Evolutionary conservation across 2,113 vertebrate species (phyloP).

Genomic region (Chaetorhynchus papuensis): DNA sequence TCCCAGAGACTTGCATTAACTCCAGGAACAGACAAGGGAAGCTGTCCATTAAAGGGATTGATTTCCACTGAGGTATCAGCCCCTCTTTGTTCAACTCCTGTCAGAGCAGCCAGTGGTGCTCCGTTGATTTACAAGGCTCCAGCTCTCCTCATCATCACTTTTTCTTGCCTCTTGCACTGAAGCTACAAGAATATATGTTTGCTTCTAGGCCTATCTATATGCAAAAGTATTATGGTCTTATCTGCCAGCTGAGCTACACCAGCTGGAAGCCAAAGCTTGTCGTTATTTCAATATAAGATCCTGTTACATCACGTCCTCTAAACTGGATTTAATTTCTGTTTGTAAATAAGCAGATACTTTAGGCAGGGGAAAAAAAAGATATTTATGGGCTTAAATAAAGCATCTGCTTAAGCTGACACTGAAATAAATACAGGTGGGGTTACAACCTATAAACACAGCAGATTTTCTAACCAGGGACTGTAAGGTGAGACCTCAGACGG

Average conservation of each 20-base stretch:
- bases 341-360: not conserved
- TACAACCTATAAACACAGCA: not conserved
- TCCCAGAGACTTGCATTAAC: not conserved
- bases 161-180: not conserved
- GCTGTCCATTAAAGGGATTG: not conserved
- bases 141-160: not conserved
- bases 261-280: not conserved
- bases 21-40: not conserved
- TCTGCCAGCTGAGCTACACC: not conserved
- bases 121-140: not conserved
- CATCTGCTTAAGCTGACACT: not conserved
- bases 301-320: not conserved
- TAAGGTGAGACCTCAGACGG: not conserved
- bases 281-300: not conserved
- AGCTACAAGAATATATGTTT: not conserved
- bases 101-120: not conserved
- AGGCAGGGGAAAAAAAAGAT: not conserved
- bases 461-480: not conserved
- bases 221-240: not conserved
- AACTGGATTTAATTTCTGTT: not conserved
- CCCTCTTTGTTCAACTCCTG: not conserved
- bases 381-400: not conserved
- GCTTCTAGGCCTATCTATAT: not conserved
- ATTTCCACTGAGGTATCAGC: conserved; percentile 9
- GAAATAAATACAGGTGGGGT: not conserved